Percentiles rank a stretch among this genome's conserved stretches.
These are phyloP conservation scores for Todiramphus chloris DNA, from an alignment of 2,113 vertebrate genomes.

Conservation along the genomic window DNA sequence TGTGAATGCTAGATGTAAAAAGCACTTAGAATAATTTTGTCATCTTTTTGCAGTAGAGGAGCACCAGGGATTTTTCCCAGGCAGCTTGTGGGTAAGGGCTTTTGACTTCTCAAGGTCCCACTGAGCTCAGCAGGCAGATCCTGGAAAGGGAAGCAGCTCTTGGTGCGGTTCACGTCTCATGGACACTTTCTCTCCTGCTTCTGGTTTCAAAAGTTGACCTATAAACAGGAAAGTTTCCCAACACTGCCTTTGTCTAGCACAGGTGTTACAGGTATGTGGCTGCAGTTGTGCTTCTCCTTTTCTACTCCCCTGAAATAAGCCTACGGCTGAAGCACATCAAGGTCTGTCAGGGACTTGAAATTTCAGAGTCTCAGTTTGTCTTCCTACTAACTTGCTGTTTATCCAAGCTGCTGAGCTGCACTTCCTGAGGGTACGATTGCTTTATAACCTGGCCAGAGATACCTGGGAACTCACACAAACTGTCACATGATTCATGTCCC, in stretches of 20 bases:
- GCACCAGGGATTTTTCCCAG: neutral
- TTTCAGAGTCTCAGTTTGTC: neutral
- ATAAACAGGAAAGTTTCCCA: neutral
- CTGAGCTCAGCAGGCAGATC: neutral
- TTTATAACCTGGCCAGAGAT: neutral
- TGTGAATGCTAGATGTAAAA: neutral
- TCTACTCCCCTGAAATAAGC: neutral
- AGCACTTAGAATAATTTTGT: neutral
- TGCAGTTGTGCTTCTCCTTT: neutral
- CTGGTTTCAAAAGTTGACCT: neutral
- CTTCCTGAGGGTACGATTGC: neutral
- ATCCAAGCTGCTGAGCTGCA: neutral
- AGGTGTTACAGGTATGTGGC: neutral
- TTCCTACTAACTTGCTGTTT: neutral
- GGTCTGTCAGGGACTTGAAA: neutral
- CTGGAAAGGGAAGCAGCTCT: neutral
- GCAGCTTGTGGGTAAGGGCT: neutral
- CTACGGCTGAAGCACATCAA: neutral
- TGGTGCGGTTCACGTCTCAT: neutral
- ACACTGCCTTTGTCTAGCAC: neutral
- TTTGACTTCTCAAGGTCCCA: neutral
- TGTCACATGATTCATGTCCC: neutral
- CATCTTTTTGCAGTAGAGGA: neutral
- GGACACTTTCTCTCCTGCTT: neutral
- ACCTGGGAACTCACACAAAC: neutral